A percentile compares a stretch with the other conserved stretches of the same genome.
Conservation (phyloP, 92 coral and sea anemone genomes). For the Isaurus tuberculatus region DNA sequence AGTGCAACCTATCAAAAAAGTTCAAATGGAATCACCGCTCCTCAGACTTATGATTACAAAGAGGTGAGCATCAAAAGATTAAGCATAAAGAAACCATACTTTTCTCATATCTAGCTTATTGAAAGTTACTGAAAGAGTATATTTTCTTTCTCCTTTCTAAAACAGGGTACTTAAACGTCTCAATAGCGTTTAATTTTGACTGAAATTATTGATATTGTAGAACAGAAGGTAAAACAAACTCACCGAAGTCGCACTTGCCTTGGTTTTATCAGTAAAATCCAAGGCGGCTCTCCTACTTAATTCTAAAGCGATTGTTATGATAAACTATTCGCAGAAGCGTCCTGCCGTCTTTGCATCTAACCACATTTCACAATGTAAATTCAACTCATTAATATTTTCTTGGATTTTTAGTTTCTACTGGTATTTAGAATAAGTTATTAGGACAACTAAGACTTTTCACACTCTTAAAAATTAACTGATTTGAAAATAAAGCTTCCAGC, state of each 20-base stretch:
- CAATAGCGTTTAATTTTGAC: background rate
- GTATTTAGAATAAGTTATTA: background rate
- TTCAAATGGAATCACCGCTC: background rate
- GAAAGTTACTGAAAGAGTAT: background rate
- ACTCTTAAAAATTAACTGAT: background rate
- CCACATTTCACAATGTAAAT: background rate
- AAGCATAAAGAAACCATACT: background rate
- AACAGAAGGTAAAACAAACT: background rate
- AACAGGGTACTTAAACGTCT: background rate
- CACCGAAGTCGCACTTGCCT: conserved; percentile 2
- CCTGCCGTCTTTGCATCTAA: background rate
- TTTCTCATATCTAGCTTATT: background rate
- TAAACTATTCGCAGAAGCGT: background rate
- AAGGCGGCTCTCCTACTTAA: background rate
- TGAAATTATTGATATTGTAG: background rate
- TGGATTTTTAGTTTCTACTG: background rate
- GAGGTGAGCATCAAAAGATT: background rate
- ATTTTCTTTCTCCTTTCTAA: background rate
- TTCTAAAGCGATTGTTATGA: conserved; percentile 5
- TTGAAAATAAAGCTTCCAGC: background rate
- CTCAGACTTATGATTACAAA: background rate
- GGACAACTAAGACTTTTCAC: background rate
- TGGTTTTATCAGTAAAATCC: background rate
- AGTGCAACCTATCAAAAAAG: conserved; percentile 19
- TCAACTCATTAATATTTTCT: no score